phyloP scores from a whole-genome alignment of 2,888 invertebrate genomes.

The Marronus borbonicus region DNA sequence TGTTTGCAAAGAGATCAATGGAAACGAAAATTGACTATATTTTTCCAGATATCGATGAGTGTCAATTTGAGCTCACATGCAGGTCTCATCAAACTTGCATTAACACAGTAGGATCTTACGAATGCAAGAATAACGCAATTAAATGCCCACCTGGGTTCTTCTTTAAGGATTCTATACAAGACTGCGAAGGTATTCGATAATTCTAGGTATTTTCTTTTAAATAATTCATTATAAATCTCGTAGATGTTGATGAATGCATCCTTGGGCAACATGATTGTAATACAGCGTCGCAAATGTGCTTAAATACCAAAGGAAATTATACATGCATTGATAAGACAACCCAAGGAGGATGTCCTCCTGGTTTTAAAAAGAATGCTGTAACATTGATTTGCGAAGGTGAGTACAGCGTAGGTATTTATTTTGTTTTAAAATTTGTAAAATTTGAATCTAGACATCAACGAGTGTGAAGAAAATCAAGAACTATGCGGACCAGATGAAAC shows the following conservation, averaged over 20 bases:
- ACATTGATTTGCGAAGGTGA: constrained; percentile 76
- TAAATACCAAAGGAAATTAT: constrained; percentile 81
- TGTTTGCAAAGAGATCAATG: neutral
- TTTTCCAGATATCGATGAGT: constrained; percentile 67
- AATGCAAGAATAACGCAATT: constrained; percentile 62
- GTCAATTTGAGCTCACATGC: constrained; percentile 65
- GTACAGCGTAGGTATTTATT: neutral
- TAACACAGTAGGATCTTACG: constrained; percentile 68
- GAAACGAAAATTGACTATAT: constrained; percentile 45
- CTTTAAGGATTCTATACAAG: constrained; percentile 65
- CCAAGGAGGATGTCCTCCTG: constrained; percentile 75
- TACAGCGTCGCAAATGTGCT: constrained; percentile 78
- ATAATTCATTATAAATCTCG: constrained; percentile 43
- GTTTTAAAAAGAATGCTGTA: constrained; percentile 75
- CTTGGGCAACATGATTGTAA: constrained; percentile 78
- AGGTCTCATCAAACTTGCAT: constrained; percentile 65
- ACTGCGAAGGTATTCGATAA: constrained; percentile 62
- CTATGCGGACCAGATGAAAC: constrained; percentile 75
- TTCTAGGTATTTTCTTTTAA: neutral
- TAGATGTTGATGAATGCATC: constrained; percentile 84
- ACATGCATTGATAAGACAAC: constrained; percentile 80
- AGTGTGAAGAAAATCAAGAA: constrained; percentile 78
- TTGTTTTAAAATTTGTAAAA: neutral
- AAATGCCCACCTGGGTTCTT: constrained; percentile 68
- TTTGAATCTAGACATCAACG: constrained; percentile 79